Base-by-base conservation (phyloP, 2,888 invertebrate species). In the Xestoiulus laeticollis region DNA sequence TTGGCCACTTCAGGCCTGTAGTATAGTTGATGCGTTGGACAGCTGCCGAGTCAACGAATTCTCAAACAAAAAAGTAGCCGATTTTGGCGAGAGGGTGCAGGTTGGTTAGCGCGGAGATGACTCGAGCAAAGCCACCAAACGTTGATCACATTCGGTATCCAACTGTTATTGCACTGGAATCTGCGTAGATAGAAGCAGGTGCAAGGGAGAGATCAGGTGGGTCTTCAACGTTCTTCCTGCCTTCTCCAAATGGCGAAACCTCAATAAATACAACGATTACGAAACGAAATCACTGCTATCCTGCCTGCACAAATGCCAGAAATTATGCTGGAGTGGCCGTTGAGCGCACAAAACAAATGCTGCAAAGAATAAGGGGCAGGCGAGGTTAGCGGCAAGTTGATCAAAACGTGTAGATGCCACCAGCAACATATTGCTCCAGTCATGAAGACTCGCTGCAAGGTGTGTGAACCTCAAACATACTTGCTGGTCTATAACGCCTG, bases 371-470 rank as follows among this genome's bases (percentile, higher is more conserved):
- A 68, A 48, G 68, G 26, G 26, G 68, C 68, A 68, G 68, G 68
- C 26, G 68, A 68, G 68, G 68, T 68, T 68, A 26, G 68, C 68
- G 68, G 22, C 6, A 68, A 68, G 26, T 68, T 68, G 68, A 68
- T 68, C 68, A 68, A 22, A 22, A 22, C n/a, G 68, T 68, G 68
- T 22, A 68, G 26, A 68, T 68, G 26, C 68, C 26, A 22, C 68
- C 68, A 26, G 68, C 26, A 68, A 68, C 68, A 68, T 10, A 22
- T 68, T 68, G 68, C 68, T 68, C 68, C 68, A 68, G 68, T 89
- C 89, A 89, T 33, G 89, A 89, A 82, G 88, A 89, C 83, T 89
- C 89, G 33, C 87, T 86, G 85, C 87, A 87, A 38, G 89, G 89
- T 33, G 88, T 88, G 33, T 86, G 85, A n/a, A 88, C 43, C 83